phyloP scores from a whole-genome alignment of 2,113 vertebrate species.

The Hippopotamus amphibius region DNA sequence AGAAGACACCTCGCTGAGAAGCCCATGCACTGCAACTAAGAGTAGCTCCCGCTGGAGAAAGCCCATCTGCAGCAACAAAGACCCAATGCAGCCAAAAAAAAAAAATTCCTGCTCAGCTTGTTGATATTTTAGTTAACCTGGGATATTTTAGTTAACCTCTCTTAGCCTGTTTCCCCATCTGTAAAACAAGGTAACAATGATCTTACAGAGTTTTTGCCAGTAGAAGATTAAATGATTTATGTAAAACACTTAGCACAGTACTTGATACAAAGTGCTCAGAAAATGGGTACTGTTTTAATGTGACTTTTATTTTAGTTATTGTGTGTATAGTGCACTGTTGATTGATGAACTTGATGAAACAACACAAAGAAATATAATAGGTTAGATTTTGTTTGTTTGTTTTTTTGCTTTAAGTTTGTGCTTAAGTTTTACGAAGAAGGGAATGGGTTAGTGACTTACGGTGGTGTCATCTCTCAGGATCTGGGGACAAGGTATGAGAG shows the following conservation, averaged over 20 bases:
- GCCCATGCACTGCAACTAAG: no score
- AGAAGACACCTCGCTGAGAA: no score
- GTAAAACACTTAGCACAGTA: not conserved
- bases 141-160: not conserved
- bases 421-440: slow-evolving; percentile 29
- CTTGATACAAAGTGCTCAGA: not conserved
- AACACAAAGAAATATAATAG: not conserved
- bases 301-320: not conserved
- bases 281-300: no score
- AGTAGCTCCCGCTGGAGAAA: no score
- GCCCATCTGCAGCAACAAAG: no score
- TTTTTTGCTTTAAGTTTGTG: not conserved
- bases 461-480: not conserved
- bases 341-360: not conserved
- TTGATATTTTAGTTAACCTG: no score
- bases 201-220: not conserved
- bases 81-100: not conserved
- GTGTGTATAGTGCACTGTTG: not conserved
- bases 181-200: not conserved
- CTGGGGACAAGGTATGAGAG: not conserved
- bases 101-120: not conserved
- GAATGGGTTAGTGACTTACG: not conserved
- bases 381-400: not conserved
- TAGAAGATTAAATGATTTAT: not conserved
- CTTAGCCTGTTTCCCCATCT: not conserved